Conservation (phyloP, 2,797 vertebrate genomes). For the Trichosurus vulpecula region DNA sequence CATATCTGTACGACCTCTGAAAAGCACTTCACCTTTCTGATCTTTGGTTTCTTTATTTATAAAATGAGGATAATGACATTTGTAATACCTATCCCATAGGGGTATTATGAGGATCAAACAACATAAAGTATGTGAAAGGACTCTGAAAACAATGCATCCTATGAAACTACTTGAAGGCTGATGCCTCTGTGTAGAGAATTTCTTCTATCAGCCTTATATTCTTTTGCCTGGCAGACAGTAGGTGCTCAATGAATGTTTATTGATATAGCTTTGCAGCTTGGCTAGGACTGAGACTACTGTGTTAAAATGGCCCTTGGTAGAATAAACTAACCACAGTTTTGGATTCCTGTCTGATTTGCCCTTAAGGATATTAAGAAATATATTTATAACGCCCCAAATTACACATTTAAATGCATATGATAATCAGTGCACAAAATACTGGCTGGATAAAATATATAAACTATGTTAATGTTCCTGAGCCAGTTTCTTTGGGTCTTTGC, state of each 20-base stretch:
- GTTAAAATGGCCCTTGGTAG: constrained; percentile 4
- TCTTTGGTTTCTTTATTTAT: background rate
- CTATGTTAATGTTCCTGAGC: constrained; percentile 7
- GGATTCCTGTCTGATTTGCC: constrained; percentile 22
- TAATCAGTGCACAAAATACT: constrained; percentile 24
- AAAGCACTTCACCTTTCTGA: background rate
- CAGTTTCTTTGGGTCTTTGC: constrained; percentile 31
- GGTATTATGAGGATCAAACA: background rate
- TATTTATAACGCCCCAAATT: constrained; percentile 28
- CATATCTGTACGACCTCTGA: background rate
- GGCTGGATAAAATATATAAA: background rate
- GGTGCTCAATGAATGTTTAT: background rate
- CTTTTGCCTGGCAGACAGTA: background rate
- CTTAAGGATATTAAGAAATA: constrained; percentile 25
- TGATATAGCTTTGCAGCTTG: background rate
- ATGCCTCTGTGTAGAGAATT: background rate
- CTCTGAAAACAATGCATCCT: background rate
- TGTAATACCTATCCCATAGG: background rate
- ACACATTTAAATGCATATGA: constrained; percentile 17
- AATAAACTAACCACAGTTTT: constrained; percentile 45
- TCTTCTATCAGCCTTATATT: background rate
- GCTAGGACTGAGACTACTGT: constrained; percentile 18
- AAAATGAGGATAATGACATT: background rate
- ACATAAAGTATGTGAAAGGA: background rate
- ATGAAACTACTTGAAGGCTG: background rate